Conservation (phyloP, 2,797 vertebrate genomes). For the Eurystomus glaucurus region DNA sequence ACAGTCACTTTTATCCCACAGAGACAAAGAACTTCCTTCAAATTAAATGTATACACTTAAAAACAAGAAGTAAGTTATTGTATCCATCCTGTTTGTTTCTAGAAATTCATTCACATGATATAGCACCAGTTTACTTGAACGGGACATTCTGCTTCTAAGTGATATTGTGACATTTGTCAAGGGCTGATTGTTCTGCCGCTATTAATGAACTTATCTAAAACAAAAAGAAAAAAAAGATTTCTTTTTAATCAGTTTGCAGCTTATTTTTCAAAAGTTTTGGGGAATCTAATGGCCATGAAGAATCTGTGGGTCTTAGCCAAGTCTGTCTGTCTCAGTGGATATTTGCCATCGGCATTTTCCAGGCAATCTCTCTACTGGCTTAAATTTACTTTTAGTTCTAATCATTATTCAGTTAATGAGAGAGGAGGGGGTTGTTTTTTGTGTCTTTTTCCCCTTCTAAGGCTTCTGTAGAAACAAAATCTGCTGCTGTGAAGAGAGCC, state of each 20-base stretch:
- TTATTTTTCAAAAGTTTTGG: neutral
- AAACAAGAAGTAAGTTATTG: neutral
- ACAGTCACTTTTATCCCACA: neutral
- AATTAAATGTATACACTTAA: neutral
- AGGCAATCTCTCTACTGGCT: neutral
- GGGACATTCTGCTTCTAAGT: neutral
- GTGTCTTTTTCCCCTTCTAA: neutral
- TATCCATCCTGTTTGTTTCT: neutral
- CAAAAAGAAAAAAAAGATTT: neutral
- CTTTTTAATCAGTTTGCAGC: neutral
- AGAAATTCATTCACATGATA: neutral
- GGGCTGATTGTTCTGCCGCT: accelerated
- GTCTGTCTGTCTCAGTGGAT: neutral
- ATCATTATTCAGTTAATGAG: neutral
- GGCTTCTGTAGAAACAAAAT: neutral
- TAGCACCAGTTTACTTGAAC: neutral
- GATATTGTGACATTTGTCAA: neutral
- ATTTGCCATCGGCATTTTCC: neutral
- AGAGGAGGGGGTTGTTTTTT: neutral
- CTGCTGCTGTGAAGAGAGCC: neutral
- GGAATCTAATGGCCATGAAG: neutral
- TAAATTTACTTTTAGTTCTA: neutral
- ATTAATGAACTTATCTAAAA: neutral
- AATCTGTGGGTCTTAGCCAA: neutral
- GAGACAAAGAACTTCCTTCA: neutral